Evolutionary conservation across 2,113 vertebrate species (phyloP).

Genomic region (Nicator chloris): DNA sequence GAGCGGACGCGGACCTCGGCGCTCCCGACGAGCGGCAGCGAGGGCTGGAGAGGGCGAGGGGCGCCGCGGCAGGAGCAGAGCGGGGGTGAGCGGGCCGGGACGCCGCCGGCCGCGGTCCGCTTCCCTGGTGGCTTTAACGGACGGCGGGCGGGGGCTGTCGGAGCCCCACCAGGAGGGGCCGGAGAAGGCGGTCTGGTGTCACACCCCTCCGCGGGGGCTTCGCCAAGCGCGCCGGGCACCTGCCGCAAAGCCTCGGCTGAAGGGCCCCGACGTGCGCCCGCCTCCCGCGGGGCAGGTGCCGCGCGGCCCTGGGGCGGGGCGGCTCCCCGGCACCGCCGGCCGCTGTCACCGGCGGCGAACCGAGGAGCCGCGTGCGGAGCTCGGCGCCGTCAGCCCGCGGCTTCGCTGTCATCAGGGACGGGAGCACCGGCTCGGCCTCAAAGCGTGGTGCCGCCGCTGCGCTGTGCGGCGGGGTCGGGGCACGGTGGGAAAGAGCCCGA

Average conservation of each 20-base stretch:
- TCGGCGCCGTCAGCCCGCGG: background rate
- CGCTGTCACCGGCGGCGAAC: background rate
- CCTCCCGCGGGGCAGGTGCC: background rate
- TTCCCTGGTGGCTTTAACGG: background rate
- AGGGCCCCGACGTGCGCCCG: background rate
- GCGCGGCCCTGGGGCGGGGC: background rate
- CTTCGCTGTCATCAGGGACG: background rate
- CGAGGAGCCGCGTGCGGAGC: background rate
- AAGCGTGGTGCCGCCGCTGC: fast-evolving
- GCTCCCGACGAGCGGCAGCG: background rate
- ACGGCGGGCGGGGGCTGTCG: background rate
- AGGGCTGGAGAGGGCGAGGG: background rate
- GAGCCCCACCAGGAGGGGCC: background rate
- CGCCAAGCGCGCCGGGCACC: background rate
- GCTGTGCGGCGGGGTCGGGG: background rate
- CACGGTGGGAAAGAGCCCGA: background rate
- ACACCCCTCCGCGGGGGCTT: background rate
- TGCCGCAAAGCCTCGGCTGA: background rate
- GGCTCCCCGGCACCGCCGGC: background rate
- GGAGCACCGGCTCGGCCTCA: background rate
- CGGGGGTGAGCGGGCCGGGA: background rate
- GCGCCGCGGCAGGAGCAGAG: background rate
- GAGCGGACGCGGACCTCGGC: background rate
- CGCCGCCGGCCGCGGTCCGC: background rate
- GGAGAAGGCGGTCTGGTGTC: background rate